Evolutionary conservation across 2,888 invertebrate species (phyloP), one percentile per base, ranked within the genome.

Genomic region (Idaea straminata): DNA sequence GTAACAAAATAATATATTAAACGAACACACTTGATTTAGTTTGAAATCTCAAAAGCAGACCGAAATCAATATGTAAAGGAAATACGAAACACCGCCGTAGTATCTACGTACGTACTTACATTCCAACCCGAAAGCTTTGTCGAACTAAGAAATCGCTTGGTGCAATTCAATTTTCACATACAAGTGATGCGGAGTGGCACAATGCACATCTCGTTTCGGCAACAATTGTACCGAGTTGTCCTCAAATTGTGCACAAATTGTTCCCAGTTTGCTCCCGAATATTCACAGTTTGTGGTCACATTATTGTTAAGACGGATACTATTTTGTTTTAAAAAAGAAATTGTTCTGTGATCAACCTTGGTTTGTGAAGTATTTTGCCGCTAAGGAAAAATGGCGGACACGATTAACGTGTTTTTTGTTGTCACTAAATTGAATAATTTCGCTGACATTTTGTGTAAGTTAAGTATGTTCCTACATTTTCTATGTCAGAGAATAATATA

Each of bases 161-260:
- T 47, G 47, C 47, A 47, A 47, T 47, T 47, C 47, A 47, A 47
- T 47, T 47, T 47, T 47, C 47, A 47, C 47, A 47, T 47, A 47
- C 47, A 47, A 47, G 47, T 47, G 47, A 47, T 47, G 47, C 47
- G 47, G 47, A 47, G 47, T 47, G 47, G 47, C 47, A 47, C 47
- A 47, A 47, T 47, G 47, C 47, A 25, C 25, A 47, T 47, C 47
- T 47, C 47, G 47, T 47, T 47, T 47, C 47, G 47, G 47, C 47
- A 13, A 13, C 47, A 47, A 47, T 47, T 47, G 47, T 47, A 47
- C 47, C 6, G 47, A 47, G 47, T 47, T 47, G 47, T 47, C 47
- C 47, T 10, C 47, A 47, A 47, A 47, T 47, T 47, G 47, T 13
- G 13, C 47, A 47, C 13, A 47, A 47, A 47, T 47, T 47, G 47